Conservation (phyloP, 1,140 invertebrate genomes). For the Leptonema lineaticorne region DNA sequence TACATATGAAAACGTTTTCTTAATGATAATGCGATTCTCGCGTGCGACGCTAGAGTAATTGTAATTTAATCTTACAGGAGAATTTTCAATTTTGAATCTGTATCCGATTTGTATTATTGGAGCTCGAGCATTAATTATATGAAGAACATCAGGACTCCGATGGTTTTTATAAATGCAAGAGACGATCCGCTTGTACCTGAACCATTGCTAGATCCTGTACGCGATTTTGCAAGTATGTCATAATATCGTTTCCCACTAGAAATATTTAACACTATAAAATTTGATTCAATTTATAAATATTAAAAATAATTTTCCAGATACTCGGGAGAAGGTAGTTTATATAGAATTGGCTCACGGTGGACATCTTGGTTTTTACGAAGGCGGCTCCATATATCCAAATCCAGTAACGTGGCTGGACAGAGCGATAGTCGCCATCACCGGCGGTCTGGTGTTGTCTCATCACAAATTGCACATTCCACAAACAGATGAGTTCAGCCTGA, state of each 20-base stretch:
- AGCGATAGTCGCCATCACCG: constrained; percentile 72
- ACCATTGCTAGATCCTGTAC: constrained; percentile 68
- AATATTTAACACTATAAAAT: background rate
- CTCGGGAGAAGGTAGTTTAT: constrained; percentile 68
- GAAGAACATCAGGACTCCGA: constrained; percentile 74
- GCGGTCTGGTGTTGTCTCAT: constrained; percentile 65
- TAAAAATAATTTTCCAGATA: constrained; percentile 58
- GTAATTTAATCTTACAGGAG: constrained; percentile 55
- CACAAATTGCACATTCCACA: constrained; percentile 46
- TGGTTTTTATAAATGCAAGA: constrained; percentile 84
- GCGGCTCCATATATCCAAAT: constrained; percentile 79
- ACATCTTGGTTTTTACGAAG: constrained; percentile 91
- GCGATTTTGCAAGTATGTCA: constrained; percentile 67
- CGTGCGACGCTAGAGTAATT: too few species aligned
- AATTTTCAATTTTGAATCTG: constrained; percentile 73
- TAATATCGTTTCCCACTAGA: background rate
- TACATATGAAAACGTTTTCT: too few species aligned
- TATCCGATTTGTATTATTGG: constrained; percentile 79
- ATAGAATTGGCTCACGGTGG: constrained; percentile 85
- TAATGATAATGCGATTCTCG: too few species aligned
- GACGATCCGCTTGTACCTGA: constrained; percentile 89
- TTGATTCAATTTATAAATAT: background rate
- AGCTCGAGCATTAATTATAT: constrained; percentile 78
- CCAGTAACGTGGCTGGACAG: constrained; percentile 89
- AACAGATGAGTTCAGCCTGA: constrained; percentile 22